These are phyloP conservation scores for Graphium colonna DNA, from an alignment of 2,888 invertebrate genomes.

Conservation along the genomic window DNA sequence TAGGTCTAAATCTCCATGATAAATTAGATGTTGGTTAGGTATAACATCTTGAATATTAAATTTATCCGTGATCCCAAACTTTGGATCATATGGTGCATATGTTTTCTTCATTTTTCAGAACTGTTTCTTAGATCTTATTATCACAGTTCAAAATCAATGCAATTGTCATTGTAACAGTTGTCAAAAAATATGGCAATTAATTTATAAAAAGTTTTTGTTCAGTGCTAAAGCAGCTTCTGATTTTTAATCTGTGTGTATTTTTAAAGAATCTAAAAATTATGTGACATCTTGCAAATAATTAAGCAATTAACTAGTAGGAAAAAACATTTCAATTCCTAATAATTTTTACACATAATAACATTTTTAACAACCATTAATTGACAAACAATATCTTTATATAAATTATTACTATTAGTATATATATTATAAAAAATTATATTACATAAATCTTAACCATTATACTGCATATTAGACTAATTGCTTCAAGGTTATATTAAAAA, in stretches of 20 bases:
- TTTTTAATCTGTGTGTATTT: neutral
- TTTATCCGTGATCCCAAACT: constrained; percentile 45
- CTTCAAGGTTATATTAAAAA: too few species aligned
- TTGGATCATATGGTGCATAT: constrained; percentile 11
- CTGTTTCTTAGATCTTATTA: neutral
- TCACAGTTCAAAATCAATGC: neutral
- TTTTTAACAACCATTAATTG: too few species aligned
- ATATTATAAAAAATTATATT: too few species aligned
- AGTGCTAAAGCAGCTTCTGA: too few species aligned
- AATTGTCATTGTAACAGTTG: constrained; percentile 4
- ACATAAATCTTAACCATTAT: too few species aligned
- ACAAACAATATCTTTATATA: too few species aligned
- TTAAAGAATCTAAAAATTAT: neutral
- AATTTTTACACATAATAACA: too few species aligned
- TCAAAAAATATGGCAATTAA: constrained; percentile 12
- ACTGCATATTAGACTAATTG: too few species aligned
- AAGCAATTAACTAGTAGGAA: too few species aligned
- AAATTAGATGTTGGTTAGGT: constrained; percentile 40
- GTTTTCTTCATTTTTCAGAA: constrained; percentile 1
- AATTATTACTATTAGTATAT: too few species aligned
- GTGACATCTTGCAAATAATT: too few species aligned
- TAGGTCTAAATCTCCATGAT: constrained; percentile 38
- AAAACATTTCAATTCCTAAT: too few species aligned
- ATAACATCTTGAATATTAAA: constrained; percentile 36
- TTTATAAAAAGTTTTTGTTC: constrained; percentile 5